Evolutionary conservation across 2,888 invertebrate species (phyloP), one percentile per base, ranked within the genome.

Genomic region (Heteromyza rotundicornis): DNA sequence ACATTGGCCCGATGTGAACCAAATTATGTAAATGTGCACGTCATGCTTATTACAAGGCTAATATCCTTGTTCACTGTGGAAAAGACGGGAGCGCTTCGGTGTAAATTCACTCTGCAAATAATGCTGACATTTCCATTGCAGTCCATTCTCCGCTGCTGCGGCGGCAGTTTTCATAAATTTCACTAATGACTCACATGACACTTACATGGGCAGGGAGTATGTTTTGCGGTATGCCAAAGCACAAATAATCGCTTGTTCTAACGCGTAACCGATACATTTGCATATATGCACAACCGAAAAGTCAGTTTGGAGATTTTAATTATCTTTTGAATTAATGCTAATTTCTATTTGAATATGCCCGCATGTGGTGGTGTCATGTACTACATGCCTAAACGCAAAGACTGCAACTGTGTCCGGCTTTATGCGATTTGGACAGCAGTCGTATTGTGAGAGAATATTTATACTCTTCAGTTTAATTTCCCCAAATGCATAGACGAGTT

Each of bases 311-410:
- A 71, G 73, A 68, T 72, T 77, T 79, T 78, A 77, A 77, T 79
- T 77, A 73, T 76, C 69, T 74, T 67, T 74, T 71, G 65, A 74
- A 78, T 77, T 73, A 74, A 78, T 76, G 75, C 70, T 76, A 74
- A 75, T 76, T 74, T 75, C 74, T 70, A 76, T 76, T 73, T 75
- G 72, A 73, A 75, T 73, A 74, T 75, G 76, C 70, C 54, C 57
- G 51, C n/a, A 16, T 23, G n/a, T n/a, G n/a, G n/a, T n/a, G n/a
- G n/a, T n/a, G n/a, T n/a, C n/a, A n/a, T n/a, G n/a, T n/a, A n/a
- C n/a, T n/a, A n/a, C n/a, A n/a, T n/a, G n/a, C n/a, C n/a, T n/a
- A n/a, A n/a, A n/a, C n/a, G n/a, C n/a, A n/a, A n/a, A n/a, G n/a
- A n/a, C n/a, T n/a, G n/a, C n/a, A n/a, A n/a, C n/a, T n/a, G n/a